Evolutionary conservation across 2,888 invertebrate genomes (phyloP), one percentile per base, ranked within the genome.

Genomic region (Elmis aenea): DNA sequence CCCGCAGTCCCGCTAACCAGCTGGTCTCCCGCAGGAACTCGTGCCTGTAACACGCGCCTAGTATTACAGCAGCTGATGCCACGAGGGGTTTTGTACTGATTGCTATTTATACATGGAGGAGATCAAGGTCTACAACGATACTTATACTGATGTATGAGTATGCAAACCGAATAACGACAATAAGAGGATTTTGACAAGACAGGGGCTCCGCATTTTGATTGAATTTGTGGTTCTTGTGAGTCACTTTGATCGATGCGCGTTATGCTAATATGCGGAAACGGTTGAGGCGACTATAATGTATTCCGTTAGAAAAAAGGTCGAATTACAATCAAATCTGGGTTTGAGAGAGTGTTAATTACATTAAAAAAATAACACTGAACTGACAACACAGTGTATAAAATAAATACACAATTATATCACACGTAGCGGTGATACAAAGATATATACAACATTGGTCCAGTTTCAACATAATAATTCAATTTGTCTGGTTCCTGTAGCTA

Each of bases 11-110:
- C 30, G 88, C 85, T 67, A 91, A 75, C 73, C 88, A 84, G 61
- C 83, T 83, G 59, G 89, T 86, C 69, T 92, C 91, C 65, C 85
- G 81, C 66, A 86, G 79, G 70, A 92, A 91, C 65, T 90, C 90
- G 69, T 83, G 79, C 67, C 90, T 89, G 69, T 2, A 69, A 62
- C 38, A 36, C 40, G 39, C 20, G 37, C 25, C 30, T 32, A 36
- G 28, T 45, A 32, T 42, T 29, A 39, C 39, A 42, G 23, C 45
- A 45, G 38, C 33, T 41, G 38, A 44, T 41, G 27, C 40, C 43
- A 26, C 16, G 26, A 27, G 34, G 42, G 37, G 33, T 30, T n/a
- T 33, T 30, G 30, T 16, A 32, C 28, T 36, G 36, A 41, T 41
- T 36, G 41, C 34, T 42, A 41, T 41, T 45, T 45, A 38, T 38